phyloP scores from a whole-genome alignment of 2,797 vertebrate genomes.

The Ambastaia sidthimunki region DNA sequence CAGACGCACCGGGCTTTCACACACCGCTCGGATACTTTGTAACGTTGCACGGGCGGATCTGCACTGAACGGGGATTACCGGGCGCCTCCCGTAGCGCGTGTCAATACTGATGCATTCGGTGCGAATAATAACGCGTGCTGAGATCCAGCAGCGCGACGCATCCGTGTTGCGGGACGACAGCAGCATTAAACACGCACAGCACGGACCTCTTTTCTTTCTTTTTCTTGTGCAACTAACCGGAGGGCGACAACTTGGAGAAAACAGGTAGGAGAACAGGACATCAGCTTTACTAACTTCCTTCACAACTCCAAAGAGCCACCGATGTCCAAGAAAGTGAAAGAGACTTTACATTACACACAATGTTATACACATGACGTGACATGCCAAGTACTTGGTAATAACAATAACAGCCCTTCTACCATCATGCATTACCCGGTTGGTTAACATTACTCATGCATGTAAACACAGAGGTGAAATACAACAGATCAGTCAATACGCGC shows the following conservation, averaged over 20 bases:
- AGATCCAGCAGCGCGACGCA: background rate
- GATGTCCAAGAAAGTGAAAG: constrained; percentile 9
- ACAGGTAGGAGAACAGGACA: constrained; percentile 46
- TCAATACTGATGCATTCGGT: constrained; percentile 15
- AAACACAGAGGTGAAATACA: background rate
- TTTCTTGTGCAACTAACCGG: background rate
- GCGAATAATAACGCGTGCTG: background rate
- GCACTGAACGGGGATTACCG: background rate
- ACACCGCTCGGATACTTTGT: constrained; percentile 1
- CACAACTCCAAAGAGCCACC: constrained; percentile 8
- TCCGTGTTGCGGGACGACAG: background rate
- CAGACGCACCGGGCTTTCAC: constrained; percentile 7
- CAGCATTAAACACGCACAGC: no score
- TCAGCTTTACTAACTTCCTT: constrained; percentile 35
- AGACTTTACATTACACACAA: background rate
- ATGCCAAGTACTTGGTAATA: background rate
- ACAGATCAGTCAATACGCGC: no score
- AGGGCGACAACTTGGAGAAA: constrained; percentile 40
- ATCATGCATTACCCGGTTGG: background rate
- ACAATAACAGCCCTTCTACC: background rate
- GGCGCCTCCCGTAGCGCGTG: background rate
- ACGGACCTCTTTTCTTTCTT: background rate
- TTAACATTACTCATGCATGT: background rate
- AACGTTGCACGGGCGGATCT: background rate
- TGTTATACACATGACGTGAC: constrained; percentile 27